Conservation (phyloP, 2,797 vertebrate species). For the Micropoecilia bifurca region DNA sequence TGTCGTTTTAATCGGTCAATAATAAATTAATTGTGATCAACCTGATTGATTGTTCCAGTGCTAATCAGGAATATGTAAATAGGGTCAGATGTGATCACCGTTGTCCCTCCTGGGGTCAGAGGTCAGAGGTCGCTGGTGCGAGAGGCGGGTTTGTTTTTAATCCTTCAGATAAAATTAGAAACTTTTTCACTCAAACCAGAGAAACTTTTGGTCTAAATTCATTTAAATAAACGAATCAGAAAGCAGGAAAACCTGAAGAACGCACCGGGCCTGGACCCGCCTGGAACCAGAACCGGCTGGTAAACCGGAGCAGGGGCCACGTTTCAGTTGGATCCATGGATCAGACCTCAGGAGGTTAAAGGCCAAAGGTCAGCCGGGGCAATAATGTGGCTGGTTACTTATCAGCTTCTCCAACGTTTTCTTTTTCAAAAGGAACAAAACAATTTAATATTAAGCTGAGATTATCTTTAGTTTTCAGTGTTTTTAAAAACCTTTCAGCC, state of each 20-base stretch:
- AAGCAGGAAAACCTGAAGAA: too few species aligned
- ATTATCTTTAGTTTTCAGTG: not conserved
- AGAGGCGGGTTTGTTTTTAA: too few species aligned
- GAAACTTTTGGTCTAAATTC: not conserved
- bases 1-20: too few species aligned
- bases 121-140: too few species aligned
- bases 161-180: not conserved
- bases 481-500: slow-evolving; percentile 7
- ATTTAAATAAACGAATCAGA: not conserved
- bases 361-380: slow-evolving; percentile 47
- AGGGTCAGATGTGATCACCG: not conserved
- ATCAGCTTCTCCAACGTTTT: too few species aligned
- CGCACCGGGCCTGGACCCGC: too few species aligned
- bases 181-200: not conserved
- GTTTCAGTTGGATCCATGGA: too few species aligned
- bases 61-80: not conserved
- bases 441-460: not conserved
- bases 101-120: too few species aligned
- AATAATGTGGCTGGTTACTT: slow-evolving; percentile 22
- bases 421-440: too few species aligned
- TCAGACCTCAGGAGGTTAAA: slow-evolving; percentile 52
- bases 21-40: too few species aligned
- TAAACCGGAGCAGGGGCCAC: not conserved
- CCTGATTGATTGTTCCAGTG: too few species aligned
- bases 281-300: not conserved